Conservation (phyloP, 1,140 invertebrate species). For the Aphaenogaster ashmeadi region DNA sequence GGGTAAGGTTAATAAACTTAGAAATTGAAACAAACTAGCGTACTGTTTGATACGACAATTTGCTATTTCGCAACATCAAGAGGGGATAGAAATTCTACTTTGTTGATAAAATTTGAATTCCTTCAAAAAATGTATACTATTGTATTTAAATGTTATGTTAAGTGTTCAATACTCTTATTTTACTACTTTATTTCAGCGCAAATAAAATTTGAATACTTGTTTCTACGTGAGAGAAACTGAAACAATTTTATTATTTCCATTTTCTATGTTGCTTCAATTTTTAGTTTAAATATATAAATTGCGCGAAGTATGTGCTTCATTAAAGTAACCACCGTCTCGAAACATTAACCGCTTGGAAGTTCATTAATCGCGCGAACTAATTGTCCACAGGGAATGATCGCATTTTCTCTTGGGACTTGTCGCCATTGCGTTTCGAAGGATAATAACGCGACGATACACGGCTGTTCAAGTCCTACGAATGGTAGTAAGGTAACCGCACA, state of each 20-base stretch:
- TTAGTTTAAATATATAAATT: background rate
- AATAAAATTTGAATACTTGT: background rate
- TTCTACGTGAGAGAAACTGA: background rate
- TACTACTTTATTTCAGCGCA: background rate
- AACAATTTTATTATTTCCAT: background rate
- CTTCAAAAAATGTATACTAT: background rate
- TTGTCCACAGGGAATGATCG: background rate
- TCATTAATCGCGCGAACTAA: background rate
- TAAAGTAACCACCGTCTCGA: background rate
- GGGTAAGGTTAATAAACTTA: background rate
- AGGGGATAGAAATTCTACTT: background rate
- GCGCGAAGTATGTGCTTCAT: background rate
- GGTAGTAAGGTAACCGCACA: conserved; percentile 18
- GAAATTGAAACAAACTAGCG: background rate
- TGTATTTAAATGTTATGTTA: background rate
- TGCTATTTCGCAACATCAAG: background rate
- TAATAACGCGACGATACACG: conserved; percentile 18
- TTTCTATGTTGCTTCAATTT: background rate
- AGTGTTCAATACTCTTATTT: background rate
- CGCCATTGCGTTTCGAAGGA: conserved; percentile 14
- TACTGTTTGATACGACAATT: background rate
- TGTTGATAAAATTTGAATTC: background rate
- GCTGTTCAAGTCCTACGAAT: conserved; percentile 4
- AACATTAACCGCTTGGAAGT: conserved; percentile 1
- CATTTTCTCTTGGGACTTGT: conserved; percentile 17